phyloP scores from a whole-genome alignment of 2,797 vertebrate genomes.

The Crenichthys baileyi region DNA sequence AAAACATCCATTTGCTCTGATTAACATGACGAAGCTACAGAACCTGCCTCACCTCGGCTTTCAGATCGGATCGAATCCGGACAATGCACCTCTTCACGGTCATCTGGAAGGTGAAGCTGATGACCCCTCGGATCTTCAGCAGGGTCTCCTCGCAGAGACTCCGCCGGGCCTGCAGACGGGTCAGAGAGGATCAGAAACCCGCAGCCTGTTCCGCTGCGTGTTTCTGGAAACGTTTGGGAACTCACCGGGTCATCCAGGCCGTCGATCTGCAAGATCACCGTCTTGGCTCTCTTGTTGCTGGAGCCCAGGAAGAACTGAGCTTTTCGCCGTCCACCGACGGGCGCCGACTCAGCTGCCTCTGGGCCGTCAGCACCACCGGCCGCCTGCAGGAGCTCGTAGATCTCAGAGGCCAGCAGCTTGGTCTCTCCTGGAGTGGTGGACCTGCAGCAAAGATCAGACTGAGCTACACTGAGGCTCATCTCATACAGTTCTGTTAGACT shows the following conservation, averaged over 20 bases:
- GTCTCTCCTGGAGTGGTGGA: conserved; percentile 93
- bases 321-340: conserved; percentile 84
- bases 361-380: conserved; percentile 67
- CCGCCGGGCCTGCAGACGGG: conserved; percentile 83
- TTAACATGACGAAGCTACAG: neutral
- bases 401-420: conserved; percentile 89
- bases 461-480: neutral
- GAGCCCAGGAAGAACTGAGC: conserved; percentile 93
- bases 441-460: conserved; percentile 59
- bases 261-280: conserved; percentile 89
- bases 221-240: neutral
- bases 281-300: conserved; percentile 94
- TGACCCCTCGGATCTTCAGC: conserved; percentile 93
- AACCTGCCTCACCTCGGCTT: conserved; percentile 86
- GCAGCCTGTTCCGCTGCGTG: neutral
- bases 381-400: conserved; percentile 89
- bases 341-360: conserved; percentile 78
- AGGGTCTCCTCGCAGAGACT: conserved; percentile 91
- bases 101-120: conserved; percentile 98
- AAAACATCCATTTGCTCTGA: neutral
- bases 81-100: conserved; percentile 90
- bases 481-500: neutral
- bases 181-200: neutral
- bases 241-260: conserved; percentile 92
- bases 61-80: conserved; percentile 91